Evolutionary conservation across 2,888 invertebrate genomes (phyloP).

Genomic region (Sarcophaga rosellei): DNA sequence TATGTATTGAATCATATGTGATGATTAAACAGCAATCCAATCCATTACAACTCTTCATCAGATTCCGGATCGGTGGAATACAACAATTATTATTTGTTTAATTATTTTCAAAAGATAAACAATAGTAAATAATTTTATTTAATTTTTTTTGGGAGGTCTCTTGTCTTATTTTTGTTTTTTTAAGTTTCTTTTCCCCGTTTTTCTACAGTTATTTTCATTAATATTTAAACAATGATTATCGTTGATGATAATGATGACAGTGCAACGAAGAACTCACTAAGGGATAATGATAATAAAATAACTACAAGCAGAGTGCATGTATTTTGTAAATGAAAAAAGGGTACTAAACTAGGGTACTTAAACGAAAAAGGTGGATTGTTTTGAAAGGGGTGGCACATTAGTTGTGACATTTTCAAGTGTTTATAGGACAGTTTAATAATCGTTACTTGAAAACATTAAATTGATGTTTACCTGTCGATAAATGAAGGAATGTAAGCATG

Average conservation of each 20-base stretch:
- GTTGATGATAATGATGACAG: constrained; percentile 15
- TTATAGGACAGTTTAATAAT: constrained; percentile 60
- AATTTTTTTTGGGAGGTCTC: constrained; percentile 41
- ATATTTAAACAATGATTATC: constrained; percentile 44
- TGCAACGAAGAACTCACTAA: not conserved
- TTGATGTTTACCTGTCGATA: constrained; percentile 5
- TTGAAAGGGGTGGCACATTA: not conserved
- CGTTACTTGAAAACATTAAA: constrained; percentile 1
- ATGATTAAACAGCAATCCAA: too few species aligned
- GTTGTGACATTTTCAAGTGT: constrained; percentile 58
- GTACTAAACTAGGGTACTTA: not conserved
- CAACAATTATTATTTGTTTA: not conserved
- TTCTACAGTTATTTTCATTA: constrained; percentile 26
- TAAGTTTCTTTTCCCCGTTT: too few species aligned
- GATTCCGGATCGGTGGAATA: too few species aligned
- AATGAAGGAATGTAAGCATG: not conserved
- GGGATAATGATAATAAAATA: not conserved
- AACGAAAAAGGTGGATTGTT: not conserved
- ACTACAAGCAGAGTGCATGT: not conserved
- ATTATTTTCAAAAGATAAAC: constrained; percentile 19
- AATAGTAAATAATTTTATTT: not conserved
- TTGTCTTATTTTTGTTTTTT: not conserved
- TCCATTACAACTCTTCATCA: too few species aligned
- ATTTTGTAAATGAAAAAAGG: constrained; percentile 16
- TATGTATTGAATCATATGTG: too few species aligned